Percentiles rank a stretch among this genome's conserved stretches.
These are phyloP conservation scores for Cyphomyrus plagiostoma DNA, from an alignment of 2,113 vertebrate species.

Conservation along the genomic window DNA sequence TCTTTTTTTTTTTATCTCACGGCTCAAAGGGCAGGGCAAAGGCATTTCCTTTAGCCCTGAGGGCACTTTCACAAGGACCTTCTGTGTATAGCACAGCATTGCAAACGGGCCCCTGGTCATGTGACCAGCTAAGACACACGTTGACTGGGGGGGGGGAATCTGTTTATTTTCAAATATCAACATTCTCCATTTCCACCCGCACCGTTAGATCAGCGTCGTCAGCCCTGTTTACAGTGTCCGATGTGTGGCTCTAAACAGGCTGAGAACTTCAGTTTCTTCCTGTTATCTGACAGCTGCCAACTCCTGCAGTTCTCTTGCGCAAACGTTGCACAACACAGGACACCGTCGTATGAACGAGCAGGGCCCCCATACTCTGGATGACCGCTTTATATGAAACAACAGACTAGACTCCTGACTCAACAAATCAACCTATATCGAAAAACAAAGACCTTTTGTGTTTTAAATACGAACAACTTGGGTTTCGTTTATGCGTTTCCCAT, in stretches of 20 bases:
- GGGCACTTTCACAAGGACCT: neutral
- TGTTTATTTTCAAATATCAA: slow-evolving; percentile 5
- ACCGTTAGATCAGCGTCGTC: neutral
- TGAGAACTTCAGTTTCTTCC: neutral
- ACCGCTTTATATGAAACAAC: neutral
- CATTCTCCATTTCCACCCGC: neutral
- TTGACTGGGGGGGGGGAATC: slow-evolving; percentile 9
- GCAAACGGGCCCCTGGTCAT: slow-evolving; percentile 15
- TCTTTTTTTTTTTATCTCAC: neutral
- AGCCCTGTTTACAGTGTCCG: neutral
- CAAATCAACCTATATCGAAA: neutral
- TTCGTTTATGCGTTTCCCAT: neutral
- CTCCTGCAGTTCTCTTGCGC: neutral
- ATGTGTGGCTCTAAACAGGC: neutral
- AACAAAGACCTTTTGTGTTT: neutral
- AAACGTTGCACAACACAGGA: neutral
- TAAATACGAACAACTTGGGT: neutral
- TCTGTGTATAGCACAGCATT: neutral
- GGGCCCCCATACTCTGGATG: neutral
- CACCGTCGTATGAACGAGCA: neutral
- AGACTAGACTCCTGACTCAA: neutral
- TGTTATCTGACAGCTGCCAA: slow-evolving; percentile 8
- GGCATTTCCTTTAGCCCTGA: neutral
- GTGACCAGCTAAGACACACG: slow-evolving; percentile 32
- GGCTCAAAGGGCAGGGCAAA: neutral